Conservation (phyloP, 2,888 invertebrate species). For the Platycheirus rosarum region DNA sequence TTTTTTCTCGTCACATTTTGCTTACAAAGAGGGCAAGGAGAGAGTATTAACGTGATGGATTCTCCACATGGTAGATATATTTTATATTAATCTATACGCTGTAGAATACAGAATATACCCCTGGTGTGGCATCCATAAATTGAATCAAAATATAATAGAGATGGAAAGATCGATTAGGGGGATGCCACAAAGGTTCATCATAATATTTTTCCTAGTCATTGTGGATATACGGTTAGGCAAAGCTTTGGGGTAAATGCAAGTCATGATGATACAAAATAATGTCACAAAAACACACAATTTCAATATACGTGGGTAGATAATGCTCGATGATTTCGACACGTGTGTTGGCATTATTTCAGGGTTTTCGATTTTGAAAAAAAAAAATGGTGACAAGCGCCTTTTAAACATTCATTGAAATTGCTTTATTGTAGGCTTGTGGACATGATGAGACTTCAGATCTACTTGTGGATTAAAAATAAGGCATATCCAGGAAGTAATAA, state of each 20-base stretch:
- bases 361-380: neutral
- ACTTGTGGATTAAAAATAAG: no score
- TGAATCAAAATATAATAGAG: conserved; percentile 34
- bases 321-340: neutral
- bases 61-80: conserved; percentile 37
- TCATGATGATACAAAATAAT: conserved; percentile 3
- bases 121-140: conserved; percentile 10
- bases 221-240: neutral
- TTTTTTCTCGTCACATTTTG: neutral
- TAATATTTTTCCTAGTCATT: neutral
- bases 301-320: neutral
- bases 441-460: no score
- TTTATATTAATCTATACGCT: conserved; percentile 9
- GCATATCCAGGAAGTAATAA: no score
- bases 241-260: neutral
- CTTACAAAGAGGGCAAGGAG: neutral
- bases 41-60: conserved; percentile 55
- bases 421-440: no score
- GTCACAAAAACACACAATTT: neutral
- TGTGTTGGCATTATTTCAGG: neutral
- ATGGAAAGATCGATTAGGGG: conserved; percentile 47
- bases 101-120: no score
- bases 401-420: no score
- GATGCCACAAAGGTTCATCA: conserved; percentile 12
- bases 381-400: no score